Evolutionary conservation across 2,888 invertebrate genomes (phyloP), one percentile per base, ranked within the genome.

Genomic region (Sisyra nigra): DNA sequence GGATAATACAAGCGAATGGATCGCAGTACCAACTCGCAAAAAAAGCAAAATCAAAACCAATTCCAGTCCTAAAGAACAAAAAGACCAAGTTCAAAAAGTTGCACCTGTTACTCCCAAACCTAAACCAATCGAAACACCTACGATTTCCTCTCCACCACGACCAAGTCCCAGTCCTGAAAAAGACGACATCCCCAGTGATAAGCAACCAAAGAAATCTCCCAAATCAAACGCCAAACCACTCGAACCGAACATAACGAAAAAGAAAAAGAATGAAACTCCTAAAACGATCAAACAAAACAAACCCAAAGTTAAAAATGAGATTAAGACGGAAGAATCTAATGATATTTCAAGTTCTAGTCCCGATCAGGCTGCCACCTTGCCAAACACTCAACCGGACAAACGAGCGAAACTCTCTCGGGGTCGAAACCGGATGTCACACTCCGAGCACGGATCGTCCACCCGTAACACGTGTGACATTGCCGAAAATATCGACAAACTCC

Each of bases 1-100:
- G 5, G 24, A 24, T 24, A 24, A 24, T 7, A 24, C 51, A 15
- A 54, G 53, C 44, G 56, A 59, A 48, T 64, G 64, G 64, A 62
- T 63, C 32, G 54, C 61, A 0, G 64, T 64, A 3, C 58, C 59
- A 3, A 61, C 49, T 45, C 52, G 57, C 31, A 63, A 64, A 49
- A 62, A 61, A 45, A 54, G 62, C 13, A 61, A 60, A 46, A 58
- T 56, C 45, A 56, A 55, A 44, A 52, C 47, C 14, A 3, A 24
- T 5, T 7, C 24, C 24, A 24, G 5, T 24, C 37, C 39, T n/a
- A 39, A 19, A 19, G 24, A 24, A 5, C 14, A 9, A 35, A 35
- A 35, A 35, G 35, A 14, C 11, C 14, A 15, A 35, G 9, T 9
- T 35, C 35, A 2, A 17, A 35, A 35, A 35, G 35, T 35, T 9